Conservation (phyloP, 2,888 invertebrate genomes). For the Scaptomyza reducta region DNA sequence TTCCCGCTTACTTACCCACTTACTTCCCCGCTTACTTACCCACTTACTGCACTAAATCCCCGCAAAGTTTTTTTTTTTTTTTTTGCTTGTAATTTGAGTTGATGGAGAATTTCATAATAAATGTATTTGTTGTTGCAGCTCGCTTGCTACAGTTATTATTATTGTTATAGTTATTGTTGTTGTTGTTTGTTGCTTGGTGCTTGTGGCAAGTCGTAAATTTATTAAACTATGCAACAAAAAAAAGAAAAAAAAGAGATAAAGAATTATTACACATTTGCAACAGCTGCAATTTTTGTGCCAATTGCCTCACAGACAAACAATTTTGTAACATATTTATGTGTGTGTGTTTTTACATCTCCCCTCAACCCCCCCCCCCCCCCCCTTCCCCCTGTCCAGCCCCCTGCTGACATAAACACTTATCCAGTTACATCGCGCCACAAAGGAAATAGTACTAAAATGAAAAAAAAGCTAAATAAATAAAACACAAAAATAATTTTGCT, state of each 20-base stretch:
- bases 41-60: background rate
- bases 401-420: slow-evolving; percentile 47
- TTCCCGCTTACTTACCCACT: too few relatives aligned
- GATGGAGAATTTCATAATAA: slow-evolving; percentile 46
- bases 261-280: slow-evolving; percentile 26
- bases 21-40: background rate
- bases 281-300: slow-evolving; percentile 50
- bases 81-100: slow-evolving; percentile 46
- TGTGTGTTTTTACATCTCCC: slow-evolving; percentile 9
- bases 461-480: slow-evolving; percentile 18
- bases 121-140: slow-evolving; percentile 8
- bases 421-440: slow-evolving; percentile 53
- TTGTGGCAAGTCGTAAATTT: slow-evolving; percentile 42
- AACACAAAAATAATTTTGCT: slow-evolving; percentile 49
- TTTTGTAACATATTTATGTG: background rate
- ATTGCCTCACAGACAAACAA: slow-evolving; percentile 29
- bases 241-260: background rate
- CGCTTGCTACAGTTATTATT: slow-evolving; percentile 6
- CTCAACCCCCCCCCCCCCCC: slow-evolving; percentile 5
- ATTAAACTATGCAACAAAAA: slow-evolving; percentile 26
- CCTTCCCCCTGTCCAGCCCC: too few relatives aligned
- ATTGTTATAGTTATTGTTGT: slow-evolving; percentile 7
- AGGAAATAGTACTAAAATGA: slow-evolving; percentile 43
- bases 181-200: too few relatives aligned
- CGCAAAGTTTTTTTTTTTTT: background rate